Base-by-base conservation (phyloP, 2,888 invertebrate genomes). In the Agrotis segetum region DNA sequence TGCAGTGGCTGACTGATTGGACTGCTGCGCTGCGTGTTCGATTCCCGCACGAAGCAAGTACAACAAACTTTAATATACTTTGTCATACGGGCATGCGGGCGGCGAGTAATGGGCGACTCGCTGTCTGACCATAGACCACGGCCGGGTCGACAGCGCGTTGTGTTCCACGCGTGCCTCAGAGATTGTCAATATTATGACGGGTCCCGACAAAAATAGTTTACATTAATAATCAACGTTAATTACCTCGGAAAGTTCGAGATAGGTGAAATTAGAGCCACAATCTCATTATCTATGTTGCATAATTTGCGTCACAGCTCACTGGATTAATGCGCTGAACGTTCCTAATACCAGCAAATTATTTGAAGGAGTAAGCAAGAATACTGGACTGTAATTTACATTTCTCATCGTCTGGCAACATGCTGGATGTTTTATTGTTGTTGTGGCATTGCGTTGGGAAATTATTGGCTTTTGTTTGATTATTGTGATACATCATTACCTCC, bases 211-310 rank as follows among this genome's bases (percentile, higher is more conserved):
- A 52, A 64, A 66, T 73, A 40, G 21, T 52, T 7, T 49, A n/a
- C 55, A 59, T 34, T 40, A 17, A 63, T 46, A 49, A 80, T 74
- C 46, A 49, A 59, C 49, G 61, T 56, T 68, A 50, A 70, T 59
- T 13, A 19, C 56, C 11, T 59, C 34, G 34, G 67, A 69, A 74
- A 79, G 69, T 70, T 79, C 53, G 69, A 70, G 72, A 63, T 67
- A 82, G 72, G 74, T 77, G 84, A 58, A 82, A 79, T 68, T 71
- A 65, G 63, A 84, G 73, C 71, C 59, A 61, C 56, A 67, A 63
- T 68, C 85, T 77, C 83, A 83, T 83, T 84, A 83, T 82, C 67
- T 77, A 63, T 69, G 85, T 82, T 84, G 83, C 79, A 84, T 80
- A 80, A 83, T 85, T 76, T 83, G 71, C 56, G 74, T 67, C 73